Percentiles rank a stretch among this genome's conserved stretches.
phyloP scores from a whole-genome alignment of 2,888 invertebrate species.

The Sesia apiformis region DNA sequence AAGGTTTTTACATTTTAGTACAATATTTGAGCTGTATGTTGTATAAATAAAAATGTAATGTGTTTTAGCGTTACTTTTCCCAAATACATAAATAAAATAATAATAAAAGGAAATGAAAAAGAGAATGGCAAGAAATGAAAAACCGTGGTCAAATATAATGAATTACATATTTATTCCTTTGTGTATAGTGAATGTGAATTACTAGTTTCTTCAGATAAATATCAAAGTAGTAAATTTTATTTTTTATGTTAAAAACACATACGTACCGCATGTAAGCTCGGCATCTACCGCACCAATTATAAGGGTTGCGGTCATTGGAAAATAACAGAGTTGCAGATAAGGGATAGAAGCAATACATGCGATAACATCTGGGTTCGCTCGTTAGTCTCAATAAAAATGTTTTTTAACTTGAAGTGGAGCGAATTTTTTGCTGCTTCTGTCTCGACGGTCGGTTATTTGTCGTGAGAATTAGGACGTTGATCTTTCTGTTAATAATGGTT shows the following conservation, averaged over 20 bases:
- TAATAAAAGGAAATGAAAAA: no score
- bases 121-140: no score
- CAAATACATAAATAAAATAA: no score
- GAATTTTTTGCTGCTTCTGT: conserved; percentile 60
- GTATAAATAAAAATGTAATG: no score
- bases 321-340: conserved; percentile 44
- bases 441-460: conserved; percentile 58
- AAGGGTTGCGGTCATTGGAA: conserved; percentile 44
- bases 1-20: no score
- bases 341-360: conserved; percentile 67
- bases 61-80: no score
- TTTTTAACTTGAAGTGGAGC: conserved; percentile 50
- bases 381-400: conserved; percentile 63
- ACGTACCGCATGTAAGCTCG: conserved; percentile 33
- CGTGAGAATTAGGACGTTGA: conserved; percentile 33
- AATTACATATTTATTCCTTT: no score
- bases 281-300: conserved; percentile 37
- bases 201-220: not conserved
- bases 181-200: no score
- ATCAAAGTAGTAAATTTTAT: not conserved
- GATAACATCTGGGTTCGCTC: conserved; percentile 62
- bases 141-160: no score
- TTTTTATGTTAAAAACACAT: not conserved
- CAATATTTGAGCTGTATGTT: no score
- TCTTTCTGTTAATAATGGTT: not conserved